Evolutionary conservation across 2,888 invertebrate genomes (phyloP).

Genomic region (Drosophila kokeensis): DNA sequence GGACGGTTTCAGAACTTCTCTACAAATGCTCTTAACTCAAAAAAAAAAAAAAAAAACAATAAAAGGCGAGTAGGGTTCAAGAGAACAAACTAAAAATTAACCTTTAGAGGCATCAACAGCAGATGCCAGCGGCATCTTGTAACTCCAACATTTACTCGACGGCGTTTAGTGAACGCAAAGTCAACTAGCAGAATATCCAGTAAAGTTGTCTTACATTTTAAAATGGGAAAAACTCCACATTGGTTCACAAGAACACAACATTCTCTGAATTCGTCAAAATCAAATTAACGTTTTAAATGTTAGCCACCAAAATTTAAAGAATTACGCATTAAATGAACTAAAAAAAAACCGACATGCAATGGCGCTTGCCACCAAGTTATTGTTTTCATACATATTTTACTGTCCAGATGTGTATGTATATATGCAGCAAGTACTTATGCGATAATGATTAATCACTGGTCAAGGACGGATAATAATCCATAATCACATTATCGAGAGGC

Average conservation of each 20-base stretch:
- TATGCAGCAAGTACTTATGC: background rate
- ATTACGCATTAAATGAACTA: background rate
- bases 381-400: background rate
- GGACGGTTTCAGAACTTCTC: background rate
- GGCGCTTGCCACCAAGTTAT: background rate
- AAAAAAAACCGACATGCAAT: background rate
- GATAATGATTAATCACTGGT: constrained; percentile 20
- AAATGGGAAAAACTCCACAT: background rate
- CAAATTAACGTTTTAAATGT: background rate
- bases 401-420: background rate
- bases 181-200: background rate
- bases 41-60: background rate
- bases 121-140: background rate
- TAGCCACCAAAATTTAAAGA: background rate
- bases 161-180: background rate
- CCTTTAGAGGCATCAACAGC: background rate
- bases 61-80: background rate
- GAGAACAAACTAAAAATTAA: background rate
- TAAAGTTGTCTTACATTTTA: background rate
- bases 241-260: background rate
- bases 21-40: background rate
- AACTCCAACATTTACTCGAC: background rate
- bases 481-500: constrained; percentile 50
- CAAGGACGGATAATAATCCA: constrained; percentile 4
- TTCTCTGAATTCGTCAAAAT: background rate